phyloP scores from a whole-genome alignment of 2,797 vertebrate genomes.

The Pipistrellus pipistrellus region DNA sequence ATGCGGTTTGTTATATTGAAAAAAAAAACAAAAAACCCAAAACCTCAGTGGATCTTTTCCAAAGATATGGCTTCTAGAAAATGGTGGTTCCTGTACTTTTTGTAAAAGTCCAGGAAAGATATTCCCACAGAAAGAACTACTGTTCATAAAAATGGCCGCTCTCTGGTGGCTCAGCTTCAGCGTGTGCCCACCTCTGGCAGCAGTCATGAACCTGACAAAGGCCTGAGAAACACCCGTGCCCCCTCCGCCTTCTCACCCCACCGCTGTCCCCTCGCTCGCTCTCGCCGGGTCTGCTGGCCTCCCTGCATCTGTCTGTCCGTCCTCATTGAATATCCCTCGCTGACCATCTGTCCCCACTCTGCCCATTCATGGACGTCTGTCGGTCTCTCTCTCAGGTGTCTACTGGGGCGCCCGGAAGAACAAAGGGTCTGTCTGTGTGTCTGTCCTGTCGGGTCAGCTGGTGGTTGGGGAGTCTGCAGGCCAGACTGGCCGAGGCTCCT shows the following conservation, averaged over 20 bases:
- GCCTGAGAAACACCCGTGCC: fast-evolving
- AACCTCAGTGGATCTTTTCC: background rate
- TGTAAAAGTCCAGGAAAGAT: background rate
- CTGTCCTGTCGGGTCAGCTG: background rate
- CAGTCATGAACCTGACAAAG: background rate
- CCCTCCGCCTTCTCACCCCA: background rate
- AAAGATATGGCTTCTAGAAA: constrained; percentile 3
- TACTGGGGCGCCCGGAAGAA: background rate
- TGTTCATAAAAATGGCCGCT: background rate
- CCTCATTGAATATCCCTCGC: background rate
- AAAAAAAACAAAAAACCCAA: background rate
- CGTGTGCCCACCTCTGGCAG: background rate
- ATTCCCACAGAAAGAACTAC: background rate
- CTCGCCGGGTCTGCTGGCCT: background rate
- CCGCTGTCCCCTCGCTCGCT: fast-evolving
- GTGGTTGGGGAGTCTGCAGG: background rate
- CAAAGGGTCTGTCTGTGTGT: background rate
- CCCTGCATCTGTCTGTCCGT: background rate
- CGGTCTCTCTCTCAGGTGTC: background rate
- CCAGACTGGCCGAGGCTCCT: background rate
- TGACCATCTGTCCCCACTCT: background rate
- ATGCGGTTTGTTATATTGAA: background rate
- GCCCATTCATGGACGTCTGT: background rate
- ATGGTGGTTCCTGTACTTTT: background rate
- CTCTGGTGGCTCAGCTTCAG: background rate